Evolutionary conservation across 2,888 invertebrate genomes (phyloP).

Genomic region (Tolmerus cingulatus): DNA sequence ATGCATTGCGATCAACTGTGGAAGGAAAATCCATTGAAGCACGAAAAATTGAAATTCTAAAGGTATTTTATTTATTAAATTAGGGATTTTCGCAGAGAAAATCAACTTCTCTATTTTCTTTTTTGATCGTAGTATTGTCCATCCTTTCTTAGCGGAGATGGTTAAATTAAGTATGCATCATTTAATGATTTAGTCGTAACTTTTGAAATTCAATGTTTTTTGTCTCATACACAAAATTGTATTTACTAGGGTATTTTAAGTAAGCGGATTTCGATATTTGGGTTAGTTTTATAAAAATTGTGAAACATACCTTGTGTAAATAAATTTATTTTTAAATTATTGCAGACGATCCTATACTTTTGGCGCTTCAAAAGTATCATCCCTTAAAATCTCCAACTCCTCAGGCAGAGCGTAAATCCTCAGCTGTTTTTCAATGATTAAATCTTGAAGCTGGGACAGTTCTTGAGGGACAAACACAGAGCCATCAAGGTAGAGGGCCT

Average conservation of each 20-base stretch:
- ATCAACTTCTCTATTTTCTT: no score
- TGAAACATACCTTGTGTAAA: neutral
- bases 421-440: conserved; percentile 77
- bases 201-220: no score
- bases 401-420: conserved; percentile 79
- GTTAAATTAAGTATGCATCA: no score
- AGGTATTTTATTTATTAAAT: neutral
- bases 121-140: no score
- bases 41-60: neutral
- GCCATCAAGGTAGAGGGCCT: conserved; percentile 70
- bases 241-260: no score
- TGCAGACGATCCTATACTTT: neutral
- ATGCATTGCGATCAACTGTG: neutral
- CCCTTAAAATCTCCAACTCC: conserved; percentile 74
- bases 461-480: conserved; percentile 72
- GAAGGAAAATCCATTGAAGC: neutral
- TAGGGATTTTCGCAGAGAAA: no score
- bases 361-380: conserved; percentile 50
- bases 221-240: no score
- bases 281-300: neutral
- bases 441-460: conserved; percentile 74
- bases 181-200: no score
- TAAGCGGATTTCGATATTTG: neutral
- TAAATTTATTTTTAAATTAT: neutral
- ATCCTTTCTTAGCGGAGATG: no score